phyloP scores from a whole-genome alignment of 1,140 invertebrate genomes.

The Tetragnatha versicolor region DNA sequence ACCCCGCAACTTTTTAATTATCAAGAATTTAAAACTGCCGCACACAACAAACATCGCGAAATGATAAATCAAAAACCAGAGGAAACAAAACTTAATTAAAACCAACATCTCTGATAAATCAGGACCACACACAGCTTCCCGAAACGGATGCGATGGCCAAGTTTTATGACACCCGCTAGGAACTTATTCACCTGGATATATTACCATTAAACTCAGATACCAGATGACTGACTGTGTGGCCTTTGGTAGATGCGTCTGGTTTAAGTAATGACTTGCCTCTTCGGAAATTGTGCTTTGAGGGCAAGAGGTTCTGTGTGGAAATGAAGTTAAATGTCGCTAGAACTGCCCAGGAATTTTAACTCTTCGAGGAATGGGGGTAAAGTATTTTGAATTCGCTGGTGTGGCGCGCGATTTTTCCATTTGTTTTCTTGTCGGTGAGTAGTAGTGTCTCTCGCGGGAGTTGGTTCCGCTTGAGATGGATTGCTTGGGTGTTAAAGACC shows the following conservation, averaged over 20 bases:
- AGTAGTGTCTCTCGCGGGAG: too few species aligned
- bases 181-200: slow-evolving; percentile 13
- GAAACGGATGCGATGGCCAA: not conserved
- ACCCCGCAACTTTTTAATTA: too few species aligned
- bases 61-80: too few species aligned
- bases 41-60: too few species aligned
- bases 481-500: too few species aligned
- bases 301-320: slow-evolving; percentile 3
- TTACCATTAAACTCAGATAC: slow-evolving; percentile 21
- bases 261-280: slow-evolving; percentile 33
- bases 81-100: too few species aligned
- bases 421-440: not conserved
- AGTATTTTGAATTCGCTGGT: slow-evolving; percentile 16
- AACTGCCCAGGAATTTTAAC: not conserved
- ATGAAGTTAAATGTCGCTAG: slow-evolving; percentile 24
- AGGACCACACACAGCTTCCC: not conserved
- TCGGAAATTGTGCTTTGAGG: slow-evolving; percentile 6
- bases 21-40: too few species aligned
- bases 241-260: not conserved
- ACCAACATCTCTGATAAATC: too few species aligned
- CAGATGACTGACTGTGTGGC: slow-evolving; percentile 7
- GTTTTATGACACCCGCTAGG: slow-evolving; percentile 17
- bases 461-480: too few species aligned
- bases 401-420: slow-evolving; percentile 1
- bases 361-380: slow-evolving; percentile 11